A percentile compares a stretch with the other conserved stretches of the same genome.
phyloP scores from a whole-genome alignment of 2,113 vertebrate species.

The Vanacampus margaritifer region DNA sequence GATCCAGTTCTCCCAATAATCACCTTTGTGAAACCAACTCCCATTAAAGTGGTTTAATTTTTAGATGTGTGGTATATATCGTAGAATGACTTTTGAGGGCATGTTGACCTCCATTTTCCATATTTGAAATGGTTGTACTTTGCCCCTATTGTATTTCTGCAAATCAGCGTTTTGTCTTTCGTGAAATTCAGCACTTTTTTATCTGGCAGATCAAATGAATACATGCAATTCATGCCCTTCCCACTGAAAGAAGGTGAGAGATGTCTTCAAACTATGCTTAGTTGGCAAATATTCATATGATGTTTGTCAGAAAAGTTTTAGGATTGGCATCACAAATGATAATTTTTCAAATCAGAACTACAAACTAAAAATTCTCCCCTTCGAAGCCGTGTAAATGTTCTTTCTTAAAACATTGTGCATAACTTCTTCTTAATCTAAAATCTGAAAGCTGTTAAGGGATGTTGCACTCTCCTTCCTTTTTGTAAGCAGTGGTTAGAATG shows the following conservation, averaged over 20 bases:
- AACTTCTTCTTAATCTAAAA: no score
- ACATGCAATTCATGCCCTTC: slow-evolving; percentile 20
- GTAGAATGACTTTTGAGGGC: background rate
- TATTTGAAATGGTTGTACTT: slow-evolving; percentile 14
- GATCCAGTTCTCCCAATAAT: no score
- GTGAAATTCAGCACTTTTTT: slow-evolving; percentile 30
- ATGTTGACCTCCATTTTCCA: background rate
- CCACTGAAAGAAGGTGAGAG: background rate
- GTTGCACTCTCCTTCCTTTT: slow-evolving; percentile 37
- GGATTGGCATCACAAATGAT: no score
- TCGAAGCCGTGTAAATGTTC: no score
- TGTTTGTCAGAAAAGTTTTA: background rate
- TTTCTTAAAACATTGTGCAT: no score
- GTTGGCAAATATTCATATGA: background rate
- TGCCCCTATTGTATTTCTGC: slow-evolving; percentile 19
- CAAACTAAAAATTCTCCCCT: no score
- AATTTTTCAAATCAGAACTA: no score
- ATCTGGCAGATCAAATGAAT: slow-evolving; percentile 22
- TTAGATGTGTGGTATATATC: background rate
- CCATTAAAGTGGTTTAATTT: background rate
- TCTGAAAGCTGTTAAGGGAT: slow-evolving; percentile 32
- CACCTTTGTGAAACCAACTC: no score
- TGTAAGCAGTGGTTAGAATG: slow-evolving; percentile 33
- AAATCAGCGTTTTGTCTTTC: slow-evolving; percentile 39
- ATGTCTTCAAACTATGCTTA: background rate